These are phyloP conservation scores for Synanthedon tipuliformis DNA, from an alignment of 2,888 invertebrate genomes.

Conservation along the genomic window DNA sequence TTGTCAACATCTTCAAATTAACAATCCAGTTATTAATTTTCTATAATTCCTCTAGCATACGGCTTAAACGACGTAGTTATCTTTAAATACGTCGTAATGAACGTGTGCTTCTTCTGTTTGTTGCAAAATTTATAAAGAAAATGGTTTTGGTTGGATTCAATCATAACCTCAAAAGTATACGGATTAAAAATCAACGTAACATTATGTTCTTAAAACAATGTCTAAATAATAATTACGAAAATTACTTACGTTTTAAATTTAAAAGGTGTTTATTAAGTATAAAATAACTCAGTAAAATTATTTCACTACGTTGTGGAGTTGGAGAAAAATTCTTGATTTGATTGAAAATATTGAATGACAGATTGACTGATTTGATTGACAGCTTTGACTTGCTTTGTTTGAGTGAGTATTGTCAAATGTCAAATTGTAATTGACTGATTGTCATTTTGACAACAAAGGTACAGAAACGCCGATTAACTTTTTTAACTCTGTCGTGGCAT, in stretches of 20 bases:
- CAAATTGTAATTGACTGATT: too few species aligned
- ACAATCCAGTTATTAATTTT: conserved; percentile 1
- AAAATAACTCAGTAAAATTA: too few species aligned
- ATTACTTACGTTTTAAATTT: not conserved
- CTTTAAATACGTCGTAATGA: conserved; percentile 42
- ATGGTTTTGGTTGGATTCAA: not conserved
- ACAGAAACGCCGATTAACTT: too few species aligned
- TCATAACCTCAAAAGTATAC: not conserved
- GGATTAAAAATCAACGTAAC: not conserved
- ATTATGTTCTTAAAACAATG: not conserved
- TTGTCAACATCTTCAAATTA: not conserved
- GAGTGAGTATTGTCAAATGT: too few species aligned
- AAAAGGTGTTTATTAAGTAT: not conserved
- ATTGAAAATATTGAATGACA: too few species aligned
- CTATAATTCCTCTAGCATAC: conserved; percentile 22
- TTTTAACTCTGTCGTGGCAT: too few species aligned
- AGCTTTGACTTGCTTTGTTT: too few species aligned
- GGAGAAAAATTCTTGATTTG: too few species aligned
- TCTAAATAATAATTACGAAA: not conserved
- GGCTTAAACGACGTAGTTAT: conserved; percentile 35
- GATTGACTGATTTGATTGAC: too few species aligned
- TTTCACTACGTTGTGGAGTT: too few species aligned
- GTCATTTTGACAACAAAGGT: too few species aligned
- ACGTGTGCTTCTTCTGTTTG: conserved; percentile 29
- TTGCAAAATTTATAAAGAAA: not conserved